Conservation (phyloP, 2,888 invertebrate species). For the Eupsilia transversa region DNA sequence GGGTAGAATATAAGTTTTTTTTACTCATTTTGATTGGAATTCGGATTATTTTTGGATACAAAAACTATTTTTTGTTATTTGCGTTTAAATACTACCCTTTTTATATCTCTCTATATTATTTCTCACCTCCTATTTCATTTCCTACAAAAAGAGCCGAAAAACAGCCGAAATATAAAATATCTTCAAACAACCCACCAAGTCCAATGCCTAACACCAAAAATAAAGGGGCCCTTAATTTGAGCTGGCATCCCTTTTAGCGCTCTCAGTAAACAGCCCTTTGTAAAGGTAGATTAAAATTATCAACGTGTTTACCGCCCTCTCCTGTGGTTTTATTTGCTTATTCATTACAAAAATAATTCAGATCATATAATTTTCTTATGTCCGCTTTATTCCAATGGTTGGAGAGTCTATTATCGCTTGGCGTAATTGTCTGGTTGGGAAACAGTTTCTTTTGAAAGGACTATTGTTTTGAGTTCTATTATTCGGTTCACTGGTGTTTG, state of each 20-base stretch:
- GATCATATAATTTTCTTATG: constrained; percentile 42
- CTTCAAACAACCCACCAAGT: constrained; percentile 41
- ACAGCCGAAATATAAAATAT: constrained; percentile 5
- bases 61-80: too few species aligned
- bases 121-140: not conserved
- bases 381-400: constrained; percentile 37
- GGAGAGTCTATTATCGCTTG: constrained; percentile 53
- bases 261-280: constrained; percentile 76
- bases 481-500: constrained; percentile 33
- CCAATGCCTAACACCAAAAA: constrained; percentile 66
- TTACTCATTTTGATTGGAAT: too few species aligned
- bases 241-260: constrained; percentile 79
- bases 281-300: constrained; percentile 80
- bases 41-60: too few species aligned
- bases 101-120: not conserved
- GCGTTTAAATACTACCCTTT: too few species aligned
- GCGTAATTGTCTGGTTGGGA: constrained; percentile 5
- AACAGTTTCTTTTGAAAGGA: constrained; percentile 40
- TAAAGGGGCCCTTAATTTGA: constrained; percentile 77
- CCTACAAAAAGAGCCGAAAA: not conserved
- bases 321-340: constrained; percentile 74
- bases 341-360: constrained; percentile 69
- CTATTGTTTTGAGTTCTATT: constrained; percentile 55
- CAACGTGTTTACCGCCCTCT: constrained; percentile 75
- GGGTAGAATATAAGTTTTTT: too few species aligned